Conservation (phyloP, 2,797 vertebrate species). For the Benthosema pterotum region DNA sequence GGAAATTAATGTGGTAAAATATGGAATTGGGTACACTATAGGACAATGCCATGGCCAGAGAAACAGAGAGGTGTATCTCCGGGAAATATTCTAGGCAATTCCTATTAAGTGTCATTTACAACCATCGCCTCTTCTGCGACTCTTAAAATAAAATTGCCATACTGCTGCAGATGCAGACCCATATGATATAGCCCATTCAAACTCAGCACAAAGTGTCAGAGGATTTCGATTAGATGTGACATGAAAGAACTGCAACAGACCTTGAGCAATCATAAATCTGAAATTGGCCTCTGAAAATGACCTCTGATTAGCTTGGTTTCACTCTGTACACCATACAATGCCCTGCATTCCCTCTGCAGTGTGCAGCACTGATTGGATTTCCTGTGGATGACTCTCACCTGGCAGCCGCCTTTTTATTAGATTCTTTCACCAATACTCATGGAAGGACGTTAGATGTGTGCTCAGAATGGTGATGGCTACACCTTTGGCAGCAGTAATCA, state of each 20-base stretch:
- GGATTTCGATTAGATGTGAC: slow-evolving; percentile 45
- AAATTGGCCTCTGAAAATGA: slow-evolving; percentile 50
- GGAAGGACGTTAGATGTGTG: slow-evolving; percentile 39
- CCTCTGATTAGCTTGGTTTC: slow-evolving; percentile 52
- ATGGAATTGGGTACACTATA: slow-evolving; percentile 28
- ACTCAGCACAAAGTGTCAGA: slow-evolving; percentile 43
- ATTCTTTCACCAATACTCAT: slow-evolving; percentile 50
- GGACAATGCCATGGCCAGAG: slow-evolving; percentile 36
- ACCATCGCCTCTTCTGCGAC: slow-evolving; percentile 21
- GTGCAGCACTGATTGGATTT: slow-evolving; percentile 59
- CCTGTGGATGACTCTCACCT: slow-evolving; percentile 57
- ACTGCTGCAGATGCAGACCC: slow-evolving; percentile 29
- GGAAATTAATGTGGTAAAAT: slow-evolving; percentile 47
- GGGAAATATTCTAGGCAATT: no score
- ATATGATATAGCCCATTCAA: no score
- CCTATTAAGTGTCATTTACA: slow-evolving; percentile 37
- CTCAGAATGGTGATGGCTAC: slow-evolving; percentile 42
- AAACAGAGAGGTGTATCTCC: slow-evolving; percentile 9
- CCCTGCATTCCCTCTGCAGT: neutral
- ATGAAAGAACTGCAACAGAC: slow-evolving; percentile 28
- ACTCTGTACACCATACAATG: slow-evolving; percentile 31
- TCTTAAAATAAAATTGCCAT: slow-evolving; percentile 28
- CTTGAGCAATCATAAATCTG: slow-evolving; percentile 40
- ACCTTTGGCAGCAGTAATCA: slow-evolving; percentile 53
- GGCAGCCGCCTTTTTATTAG: slow-evolving; percentile 57